Percentiles rank a stretch among this genome's conserved stretches.
These are phyloP conservation scores for Poeciliopsis presidionis DNA, from an alignment of 2,797 vertebrate species.

Conservation along the genomic window DNA sequence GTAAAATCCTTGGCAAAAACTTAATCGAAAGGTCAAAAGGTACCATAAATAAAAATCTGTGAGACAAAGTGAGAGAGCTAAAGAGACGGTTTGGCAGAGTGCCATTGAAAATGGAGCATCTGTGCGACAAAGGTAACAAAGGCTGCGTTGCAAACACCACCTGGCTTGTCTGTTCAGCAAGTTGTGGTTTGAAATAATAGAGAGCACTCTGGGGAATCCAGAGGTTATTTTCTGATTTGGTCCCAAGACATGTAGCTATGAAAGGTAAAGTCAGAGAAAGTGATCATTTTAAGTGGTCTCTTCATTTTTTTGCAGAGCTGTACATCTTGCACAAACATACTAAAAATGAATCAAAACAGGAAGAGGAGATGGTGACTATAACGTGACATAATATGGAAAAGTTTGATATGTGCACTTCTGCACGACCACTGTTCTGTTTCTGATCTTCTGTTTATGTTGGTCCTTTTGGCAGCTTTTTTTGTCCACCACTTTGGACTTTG, in stretches of 20 bases:
- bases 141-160: background rate
- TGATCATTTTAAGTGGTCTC: too few relatives aligned
- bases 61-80: conserved; percentile 73
- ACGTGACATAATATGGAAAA: background rate
- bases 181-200: conserved; percentile 23
- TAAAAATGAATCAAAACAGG: too few relatives aligned
- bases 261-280: too few relatives aligned
- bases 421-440: background rate
- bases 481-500: background rate
- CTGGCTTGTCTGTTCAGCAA: conserved; percentile 44
- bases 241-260: background rate
- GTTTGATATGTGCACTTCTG: background rate
- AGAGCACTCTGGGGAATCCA: background rate
- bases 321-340: too few relatives aligned
- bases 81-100: background rate
- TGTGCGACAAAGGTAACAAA: conserved; percentile 14
- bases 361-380: background rate
- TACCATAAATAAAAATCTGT: background rate
- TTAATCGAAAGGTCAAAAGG: background rate
- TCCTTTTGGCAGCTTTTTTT: background rate
- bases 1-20: background rate
- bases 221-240: background rate
- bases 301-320: too few relatives aligned
- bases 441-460: background rate
- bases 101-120: conserved; percentile 80